Evolutionary conservation across 2,888 invertebrate species (phyloP).

Genomic region (Ctena decussata): DNA sequence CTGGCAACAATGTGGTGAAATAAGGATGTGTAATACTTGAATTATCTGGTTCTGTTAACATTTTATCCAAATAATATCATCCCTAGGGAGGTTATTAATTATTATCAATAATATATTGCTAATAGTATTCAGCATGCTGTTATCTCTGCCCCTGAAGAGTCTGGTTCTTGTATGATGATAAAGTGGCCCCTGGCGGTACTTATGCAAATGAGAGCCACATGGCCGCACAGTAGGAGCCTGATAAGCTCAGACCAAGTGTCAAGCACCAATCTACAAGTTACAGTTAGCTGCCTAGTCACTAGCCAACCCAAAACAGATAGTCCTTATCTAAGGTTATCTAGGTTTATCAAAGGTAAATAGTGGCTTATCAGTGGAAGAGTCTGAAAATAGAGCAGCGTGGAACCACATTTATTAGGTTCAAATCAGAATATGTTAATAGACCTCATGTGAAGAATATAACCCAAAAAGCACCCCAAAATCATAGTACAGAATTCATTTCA

Average conservation of each 20-base stretch:
- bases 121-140: not conserved
- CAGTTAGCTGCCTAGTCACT: not conserved
- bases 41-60: too few relatives aligned
- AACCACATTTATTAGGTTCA: too few relatives aligned
- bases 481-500: too few relatives aligned
- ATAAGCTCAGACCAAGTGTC: not conserved
- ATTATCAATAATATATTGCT: not conserved
- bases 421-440: too few relatives aligned
- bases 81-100: not conserved
- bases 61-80: not conserved
- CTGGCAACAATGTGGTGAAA: too few relatives aligned
- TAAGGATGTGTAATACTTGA: too few relatives aligned
- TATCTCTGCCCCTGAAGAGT: not conserved
- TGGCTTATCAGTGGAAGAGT: slow-evolving; percentile 5
- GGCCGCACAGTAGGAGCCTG: not conserved
- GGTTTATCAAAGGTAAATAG: slow-evolving; percentile 2
- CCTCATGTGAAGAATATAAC: too few relatives aligned
- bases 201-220: not conserved
- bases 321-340: not conserved
- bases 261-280: not conserved
- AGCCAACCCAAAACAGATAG: not conserved
- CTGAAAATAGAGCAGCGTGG: not conserved
- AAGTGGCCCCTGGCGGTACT: not conserved
- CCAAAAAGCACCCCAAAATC: too few relatives aligned
- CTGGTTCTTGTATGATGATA: not conserved